A percentile compares a stretch with the other conserved stretches of the same genome.
Conservation (phyloP, 2,888 invertebrate species). For the Invenusta paracnida region DNA sequence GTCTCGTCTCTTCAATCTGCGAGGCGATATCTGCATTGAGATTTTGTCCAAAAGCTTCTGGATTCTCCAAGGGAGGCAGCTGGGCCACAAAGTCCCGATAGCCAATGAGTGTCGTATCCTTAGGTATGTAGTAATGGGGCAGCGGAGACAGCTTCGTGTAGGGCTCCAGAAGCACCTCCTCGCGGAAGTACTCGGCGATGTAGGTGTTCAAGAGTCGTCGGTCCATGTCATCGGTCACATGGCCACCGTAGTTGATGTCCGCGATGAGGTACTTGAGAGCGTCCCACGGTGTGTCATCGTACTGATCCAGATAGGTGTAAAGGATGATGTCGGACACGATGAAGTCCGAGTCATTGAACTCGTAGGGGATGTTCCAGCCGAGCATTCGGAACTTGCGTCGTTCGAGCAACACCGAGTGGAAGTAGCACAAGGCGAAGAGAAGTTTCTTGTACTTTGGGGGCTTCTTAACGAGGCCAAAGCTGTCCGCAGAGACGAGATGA, state of each 20-base stretch:
- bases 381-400: conserved; percentile 79
- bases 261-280: conserved; percentile 81
- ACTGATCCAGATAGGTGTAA: conserved; percentile 78
- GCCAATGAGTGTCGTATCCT: conserved; percentile 74
- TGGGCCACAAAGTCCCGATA: conserved; percentile 76
- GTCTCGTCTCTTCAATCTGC: conserved; percentile 73
- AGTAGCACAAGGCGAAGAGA: conserved; percentile 76
- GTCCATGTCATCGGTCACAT: conserved; percentile 73
- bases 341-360: conserved; percentile 86
- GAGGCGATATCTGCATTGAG: conserved; percentile 82
- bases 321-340: conserved; percentile 77
- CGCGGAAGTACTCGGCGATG: conserved; percentile 76
- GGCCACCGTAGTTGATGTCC: conserved; percentile 82
- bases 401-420: conserved; percentile 77
- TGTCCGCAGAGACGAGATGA: conserved; percentile 71
- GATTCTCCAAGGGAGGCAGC: conserved; percentile 73
- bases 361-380: conserved; percentile 87
- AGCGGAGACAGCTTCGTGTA: conserved; percentile 72
- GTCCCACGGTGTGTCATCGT: conserved; percentile 82
- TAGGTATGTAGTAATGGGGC: conserved; percentile 74
- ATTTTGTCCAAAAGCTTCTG: conserved; percentile 83
- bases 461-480: conserved; percentile 69
- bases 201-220: conserved; percentile 74
- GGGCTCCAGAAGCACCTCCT: conserved; percentile 67
- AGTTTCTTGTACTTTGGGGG: conserved; percentile 69